Evolutionary conservation across 2,113 vertebrate species (phyloP).

Genomic region (Calonectris borealis): DNA sequence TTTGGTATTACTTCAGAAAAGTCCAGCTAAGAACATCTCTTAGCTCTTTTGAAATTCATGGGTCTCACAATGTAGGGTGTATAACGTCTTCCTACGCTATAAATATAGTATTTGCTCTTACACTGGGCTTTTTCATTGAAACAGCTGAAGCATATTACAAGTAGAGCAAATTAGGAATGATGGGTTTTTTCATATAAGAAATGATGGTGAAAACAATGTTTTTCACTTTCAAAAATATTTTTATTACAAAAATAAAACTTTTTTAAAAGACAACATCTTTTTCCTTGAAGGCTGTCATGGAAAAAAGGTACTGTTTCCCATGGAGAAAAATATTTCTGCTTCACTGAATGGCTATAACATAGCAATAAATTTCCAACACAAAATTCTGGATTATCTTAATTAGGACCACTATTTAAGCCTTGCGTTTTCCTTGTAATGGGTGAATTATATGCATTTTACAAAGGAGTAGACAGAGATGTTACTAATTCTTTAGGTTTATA

Average conservation of each 20-base stretch:
- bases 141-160: neutral
- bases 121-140: neutral
- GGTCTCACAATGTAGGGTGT: neutral
- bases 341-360: neutral
- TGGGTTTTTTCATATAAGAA: neutral
- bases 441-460: neutral
- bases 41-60: neutral
- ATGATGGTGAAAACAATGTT: neutral
- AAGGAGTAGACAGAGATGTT: neutral
- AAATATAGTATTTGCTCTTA: neutral
- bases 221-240: neutral
- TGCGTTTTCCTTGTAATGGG: neutral
- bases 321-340: neutral
- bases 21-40: neutral
- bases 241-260: neutral
- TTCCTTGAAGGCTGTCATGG: neutral
- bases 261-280: neutral
- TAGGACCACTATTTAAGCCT: neutral
- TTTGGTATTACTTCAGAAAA: neutral
- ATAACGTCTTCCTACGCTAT: neutral
- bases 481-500: neutral
- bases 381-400: neutral
- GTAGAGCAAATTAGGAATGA: neutral
- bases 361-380: neutral
- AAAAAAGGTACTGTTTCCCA: neutral